Conservation (phyloP, 2,113 vertebrate species). For the Martes martes region DNA sequence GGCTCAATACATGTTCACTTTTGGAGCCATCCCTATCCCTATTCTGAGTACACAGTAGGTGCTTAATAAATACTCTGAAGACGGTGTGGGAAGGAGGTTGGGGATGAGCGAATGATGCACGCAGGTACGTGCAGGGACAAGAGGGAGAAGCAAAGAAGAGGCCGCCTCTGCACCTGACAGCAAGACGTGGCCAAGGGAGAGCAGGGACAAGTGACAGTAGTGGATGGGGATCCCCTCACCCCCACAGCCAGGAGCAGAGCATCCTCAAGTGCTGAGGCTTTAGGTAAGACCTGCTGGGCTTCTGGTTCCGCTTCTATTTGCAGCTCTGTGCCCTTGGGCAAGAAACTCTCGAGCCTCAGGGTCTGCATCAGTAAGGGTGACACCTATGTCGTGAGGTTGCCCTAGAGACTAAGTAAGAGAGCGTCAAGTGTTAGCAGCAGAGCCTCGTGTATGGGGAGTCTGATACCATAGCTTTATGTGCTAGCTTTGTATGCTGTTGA, state of each 20-base stretch:
- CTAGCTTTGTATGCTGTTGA: neutral
- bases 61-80: neutral
- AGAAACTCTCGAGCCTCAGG: neutral
- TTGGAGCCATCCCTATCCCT: neutral
- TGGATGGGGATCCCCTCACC: too few species aligned
- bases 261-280: neutral
- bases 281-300: neutral
- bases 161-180: neutral
- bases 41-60: neutral
- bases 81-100: too few species aligned
- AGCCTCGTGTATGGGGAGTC: neutral
- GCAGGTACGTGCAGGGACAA: neutral
- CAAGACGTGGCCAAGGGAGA: neutral
- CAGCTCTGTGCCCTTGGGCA: neutral
- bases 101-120: neutral
- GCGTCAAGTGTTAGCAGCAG: neutral
- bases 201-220: neutral
- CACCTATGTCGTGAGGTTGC: rapidly evolving
- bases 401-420: neutral
- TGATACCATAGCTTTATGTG: neutral
- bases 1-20: neutral
- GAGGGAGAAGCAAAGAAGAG: neutral
- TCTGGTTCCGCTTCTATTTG: rapidly evolving
- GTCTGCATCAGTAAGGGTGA: neutral
- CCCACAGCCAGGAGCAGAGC: too few species aligned